Percentiles rank a stretch among this genome's conserved stretches.
Evolutionary conservation across 2,888 invertebrate genomes (phyloP).

Genomic region (Melipona beecheii): DNA sequence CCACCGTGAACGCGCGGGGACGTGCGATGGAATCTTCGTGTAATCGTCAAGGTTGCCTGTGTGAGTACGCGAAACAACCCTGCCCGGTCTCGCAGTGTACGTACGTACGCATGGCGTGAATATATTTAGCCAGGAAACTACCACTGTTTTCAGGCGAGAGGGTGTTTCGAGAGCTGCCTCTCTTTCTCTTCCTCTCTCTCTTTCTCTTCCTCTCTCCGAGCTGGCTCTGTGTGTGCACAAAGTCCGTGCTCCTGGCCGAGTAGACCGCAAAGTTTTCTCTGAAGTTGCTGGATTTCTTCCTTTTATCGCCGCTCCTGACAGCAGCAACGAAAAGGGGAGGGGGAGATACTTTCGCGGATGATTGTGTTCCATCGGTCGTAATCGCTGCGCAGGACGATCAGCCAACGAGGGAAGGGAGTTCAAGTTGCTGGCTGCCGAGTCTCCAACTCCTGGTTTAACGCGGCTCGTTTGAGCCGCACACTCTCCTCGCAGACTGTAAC

Average conservation of each 20-base stretch:
- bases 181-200: no score
- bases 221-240: slow-evolving; percentile 46
- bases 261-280: slow-evolving; percentile 56
- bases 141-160: slow-evolving; percentile 70
- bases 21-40: slow-evolving; percentile 54
- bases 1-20: slow-evolving; percentile 21
- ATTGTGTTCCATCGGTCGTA: slow-evolving; percentile 22
- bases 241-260: slow-evolving; percentile 51
- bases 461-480: slow-evolving; percentile 1
- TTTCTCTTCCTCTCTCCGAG: not conserved
- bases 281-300: slow-evolving; percentile 47
- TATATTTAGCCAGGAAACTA: slow-evolving; percentile 73
- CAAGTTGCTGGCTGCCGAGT: not conserved
- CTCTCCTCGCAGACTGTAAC: not conserved
- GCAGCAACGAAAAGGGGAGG: not conserved
- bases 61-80: slow-evolving; percentile 52
- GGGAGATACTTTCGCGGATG: slow-evolving; percentile 22
- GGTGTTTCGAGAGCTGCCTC: slow-evolving; percentile 63
- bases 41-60: slow-evolving; percentile 20
- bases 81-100: slow-evolving; percentile 34
- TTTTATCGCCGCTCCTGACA: slow-evolving; percentile 39
- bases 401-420: not conserved
- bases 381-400: slow-evolving; percentile 18
- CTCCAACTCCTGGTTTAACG: slow-evolving; percentile 1
- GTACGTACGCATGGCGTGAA: slow-evolving; percentile 52